Base-by-base conservation (phyloP, 2,888 invertebrate genomes). In the Hirtodrosophila alboralis region DNA sequence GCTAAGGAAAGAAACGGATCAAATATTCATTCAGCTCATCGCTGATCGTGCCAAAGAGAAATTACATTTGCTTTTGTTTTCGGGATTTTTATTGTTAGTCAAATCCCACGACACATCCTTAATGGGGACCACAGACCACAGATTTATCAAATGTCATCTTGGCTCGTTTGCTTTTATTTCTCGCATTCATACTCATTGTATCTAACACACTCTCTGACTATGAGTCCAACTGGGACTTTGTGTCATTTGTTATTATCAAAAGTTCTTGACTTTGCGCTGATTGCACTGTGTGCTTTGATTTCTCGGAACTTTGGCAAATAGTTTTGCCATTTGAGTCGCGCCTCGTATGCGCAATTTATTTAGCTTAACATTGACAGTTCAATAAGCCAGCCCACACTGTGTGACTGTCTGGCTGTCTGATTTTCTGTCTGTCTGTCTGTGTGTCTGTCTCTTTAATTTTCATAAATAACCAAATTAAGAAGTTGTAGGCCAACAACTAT, bases 301-400 rank as follows among this genome's bases (percentile, higher is more conserved):
- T 79, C 60, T 59, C 52, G 69, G 47, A 78, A 78, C 75, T 78
- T 78, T 70, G 45, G 43, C 59, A 44, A 81, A 78, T 76, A 81
- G 83, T 84, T 79, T 67, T 44, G 41, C 70, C 51, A 66, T 61
- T 81, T 44, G 49, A 31, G 38, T 28, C 43, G 53, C 64, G 68
- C 30, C 47, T 54, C 60, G 74, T 64, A 75, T 69, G 52, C 62
- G 60, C 83, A 85, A 83, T 83, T 85, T 83, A 73, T 83, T 67
- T 86, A 72, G 83, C 85, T 86, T 81, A 86, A 66, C 75, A 68
- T 80, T 77, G 86, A 86, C 80, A 86, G 86, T 81, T 86, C 81
- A 81, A 86, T 86, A 86, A 86, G 77, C 68, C 67, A 59, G 41
- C 30, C 41, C 37, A 18, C 10, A 1, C 21, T 33, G 36, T 4